phyloP scores from a whole-genome alignment of 1,140 invertebrate species.

The Platorchestia sp. region DNA sequence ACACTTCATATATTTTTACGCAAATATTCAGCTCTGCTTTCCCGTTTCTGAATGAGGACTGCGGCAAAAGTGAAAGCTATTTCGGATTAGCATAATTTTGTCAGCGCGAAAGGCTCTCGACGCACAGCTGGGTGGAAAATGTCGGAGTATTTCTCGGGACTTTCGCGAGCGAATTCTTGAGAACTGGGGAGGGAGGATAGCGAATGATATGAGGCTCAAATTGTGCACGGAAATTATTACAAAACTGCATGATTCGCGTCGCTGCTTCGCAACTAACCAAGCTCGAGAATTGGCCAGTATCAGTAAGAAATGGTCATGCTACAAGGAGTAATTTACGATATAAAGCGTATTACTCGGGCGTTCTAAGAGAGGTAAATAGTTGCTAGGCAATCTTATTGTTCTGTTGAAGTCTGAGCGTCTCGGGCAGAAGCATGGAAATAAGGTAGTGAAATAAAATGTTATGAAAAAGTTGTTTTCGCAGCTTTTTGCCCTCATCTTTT shows the following conservation, averaged over 20 bases:
- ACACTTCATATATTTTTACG: not conserved
- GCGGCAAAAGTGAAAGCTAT: not conserved
- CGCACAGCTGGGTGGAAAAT: not conserved
- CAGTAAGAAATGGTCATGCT: too few species aligned
- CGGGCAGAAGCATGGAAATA: too few species aligned
- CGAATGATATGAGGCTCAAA: not conserved
- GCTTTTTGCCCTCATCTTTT: too few species aligned
- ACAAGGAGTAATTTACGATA: too few species aligned
- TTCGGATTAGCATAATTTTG: conserved; percentile 2
- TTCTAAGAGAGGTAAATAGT: too few species aligned
- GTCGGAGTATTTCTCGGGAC: not conserved
- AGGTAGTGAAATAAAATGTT: too few species aligned
- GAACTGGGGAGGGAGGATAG: not conserved
- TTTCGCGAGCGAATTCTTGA: not conserved
- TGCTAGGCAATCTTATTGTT: too few species aligned
- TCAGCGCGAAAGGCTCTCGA: not conserved
- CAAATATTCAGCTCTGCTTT: not conserved
- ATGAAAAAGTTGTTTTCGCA: too few species aligned
- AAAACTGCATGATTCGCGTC: not conserved
- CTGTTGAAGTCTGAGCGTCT: too few species aligned
- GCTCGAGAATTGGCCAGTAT: too few species aligned
- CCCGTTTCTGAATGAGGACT: not conserved
- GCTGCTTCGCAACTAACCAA: not conserved
- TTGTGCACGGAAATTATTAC: not conserved
- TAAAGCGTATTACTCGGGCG: too few species aligned